A percentile compares a stretch with the other conserved stretches of the same genome.
phyloP scores from a whole-genome alignment of 2,113 vertebrate species.

The Motacilla alba region DNA sequence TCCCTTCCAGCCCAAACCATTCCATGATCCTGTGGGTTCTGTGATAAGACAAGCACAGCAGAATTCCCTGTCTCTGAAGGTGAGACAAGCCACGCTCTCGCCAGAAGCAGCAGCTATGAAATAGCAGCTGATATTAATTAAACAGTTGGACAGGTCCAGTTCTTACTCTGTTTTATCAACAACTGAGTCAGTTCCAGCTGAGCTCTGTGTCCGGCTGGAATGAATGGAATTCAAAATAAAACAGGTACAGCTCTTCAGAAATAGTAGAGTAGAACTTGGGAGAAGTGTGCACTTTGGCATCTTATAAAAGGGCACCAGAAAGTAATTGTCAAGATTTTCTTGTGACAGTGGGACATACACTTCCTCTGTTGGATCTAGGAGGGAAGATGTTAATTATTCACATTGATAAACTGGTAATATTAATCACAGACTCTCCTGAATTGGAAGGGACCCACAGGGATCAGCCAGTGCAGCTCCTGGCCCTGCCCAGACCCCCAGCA shows the following conservation, averaged over 20 bases:
- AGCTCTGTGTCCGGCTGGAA: background rate
- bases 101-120: background rate
- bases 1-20: background rate
- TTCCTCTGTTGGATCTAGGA: background rate
- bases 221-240: background rate
- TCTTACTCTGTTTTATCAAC: background rate
- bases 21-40: background rate
- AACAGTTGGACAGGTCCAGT: background rate
- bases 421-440: background rate
- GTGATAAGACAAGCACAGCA: background rate
- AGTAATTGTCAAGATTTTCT: background rate
- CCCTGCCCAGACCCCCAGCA: background rate
- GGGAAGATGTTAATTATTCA: background rate
- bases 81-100: accelerated
- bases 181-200: background rate
- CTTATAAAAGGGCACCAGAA: background rate
- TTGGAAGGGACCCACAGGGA: background rate
- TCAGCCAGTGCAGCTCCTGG: accelerated
- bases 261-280: background rate
- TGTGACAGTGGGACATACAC: background rate
- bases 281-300: background rate
- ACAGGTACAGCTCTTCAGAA: background rate
- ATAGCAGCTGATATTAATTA: background rate
- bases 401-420: background rate
- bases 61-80: background rate